Evolutionary conservation across 2,888 invertebrate genomes (phyloP).

Genomic region (Drosophila demipolita): DNA sequence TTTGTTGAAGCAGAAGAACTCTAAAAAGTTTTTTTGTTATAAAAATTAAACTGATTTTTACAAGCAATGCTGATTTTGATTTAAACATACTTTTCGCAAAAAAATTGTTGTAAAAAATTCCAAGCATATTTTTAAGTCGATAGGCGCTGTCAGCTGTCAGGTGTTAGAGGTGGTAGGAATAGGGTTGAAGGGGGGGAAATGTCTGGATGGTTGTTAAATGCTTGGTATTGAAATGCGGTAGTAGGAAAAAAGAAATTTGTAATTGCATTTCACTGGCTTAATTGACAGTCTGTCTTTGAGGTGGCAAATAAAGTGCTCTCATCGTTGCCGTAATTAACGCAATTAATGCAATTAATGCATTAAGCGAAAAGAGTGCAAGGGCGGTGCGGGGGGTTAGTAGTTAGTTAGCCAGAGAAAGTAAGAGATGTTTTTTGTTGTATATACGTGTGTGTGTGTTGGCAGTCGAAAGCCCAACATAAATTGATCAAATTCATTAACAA

Average conservation of each 20-base stretch:
- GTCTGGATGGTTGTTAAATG: no score
- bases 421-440: background rate
- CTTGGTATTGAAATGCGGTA: constrained; percentile 17
- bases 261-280: constrained; percentile 60
- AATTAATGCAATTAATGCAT: background rate
- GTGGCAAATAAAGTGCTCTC: constrained; percentile 13
- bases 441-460: background rate
- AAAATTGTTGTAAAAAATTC: background rate
- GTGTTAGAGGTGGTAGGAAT: background rate
- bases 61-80: background rate
- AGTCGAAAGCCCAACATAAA: background rate
- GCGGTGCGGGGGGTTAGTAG: background rate
- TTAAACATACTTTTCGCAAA: background rate
- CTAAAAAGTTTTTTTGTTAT: background rate
- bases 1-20: background rate
- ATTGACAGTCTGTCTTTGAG: constrained; percentile 45
- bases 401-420: constrained; percentile 1
- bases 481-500: constrained; percentile 7
- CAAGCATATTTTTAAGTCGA: background rate
- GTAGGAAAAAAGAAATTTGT: constrained; percentile 30
- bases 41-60: background rate
- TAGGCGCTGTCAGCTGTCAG: background rate
- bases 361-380: background rate
- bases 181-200: background rate
- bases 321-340: constrained; percentile 2